Evolutionary conservation across 2,113 vertebrate species (phyloP).

Genomic region (Chaetops frenatus): DNA sequence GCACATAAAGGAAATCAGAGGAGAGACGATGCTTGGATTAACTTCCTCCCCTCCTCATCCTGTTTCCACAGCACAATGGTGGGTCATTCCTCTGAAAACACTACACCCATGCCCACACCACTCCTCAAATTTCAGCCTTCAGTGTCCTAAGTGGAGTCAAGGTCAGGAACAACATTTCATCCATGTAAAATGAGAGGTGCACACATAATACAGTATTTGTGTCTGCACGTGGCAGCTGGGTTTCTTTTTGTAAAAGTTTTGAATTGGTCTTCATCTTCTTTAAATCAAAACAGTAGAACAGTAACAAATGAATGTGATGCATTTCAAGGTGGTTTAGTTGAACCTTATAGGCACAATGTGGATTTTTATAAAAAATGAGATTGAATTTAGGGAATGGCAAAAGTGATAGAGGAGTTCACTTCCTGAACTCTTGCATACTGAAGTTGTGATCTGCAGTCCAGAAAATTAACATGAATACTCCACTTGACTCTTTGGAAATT

Average conservation of each 20-base stretch:
- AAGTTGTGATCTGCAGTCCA: too few relatives aligned
- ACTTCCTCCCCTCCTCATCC: background rate
- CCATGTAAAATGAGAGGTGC: background rate
- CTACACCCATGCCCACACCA: background rate
- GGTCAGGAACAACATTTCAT: background rate
- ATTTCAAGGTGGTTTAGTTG: too few relatives aligned
- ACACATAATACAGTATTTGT: background rate
- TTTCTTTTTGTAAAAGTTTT: background rate
- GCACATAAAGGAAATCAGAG: background rate
- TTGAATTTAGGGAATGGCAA: too few relatives aligned
- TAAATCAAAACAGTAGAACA: too few relatives aligned
- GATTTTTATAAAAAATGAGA: too few relatives aligned
- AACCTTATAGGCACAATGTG: too few relatives aligned
- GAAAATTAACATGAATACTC: background rate
- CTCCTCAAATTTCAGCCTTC: background rate
- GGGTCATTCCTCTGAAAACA: background rate
- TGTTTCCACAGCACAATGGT: background rate
- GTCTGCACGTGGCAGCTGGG: background rate
- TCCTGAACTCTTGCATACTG: too few relatives aligned
- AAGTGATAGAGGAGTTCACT: too few relatives aligned
- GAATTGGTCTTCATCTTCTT: too few relatives aligned
- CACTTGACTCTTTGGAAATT: background rate
- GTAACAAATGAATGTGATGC: too few relatives aligned
- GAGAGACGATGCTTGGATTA: background rate
- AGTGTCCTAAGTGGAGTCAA: background rate